Base-by-base conservation (phyloP, 1,140 invertebrate species). In the Tribolium castaneum region DNA sequence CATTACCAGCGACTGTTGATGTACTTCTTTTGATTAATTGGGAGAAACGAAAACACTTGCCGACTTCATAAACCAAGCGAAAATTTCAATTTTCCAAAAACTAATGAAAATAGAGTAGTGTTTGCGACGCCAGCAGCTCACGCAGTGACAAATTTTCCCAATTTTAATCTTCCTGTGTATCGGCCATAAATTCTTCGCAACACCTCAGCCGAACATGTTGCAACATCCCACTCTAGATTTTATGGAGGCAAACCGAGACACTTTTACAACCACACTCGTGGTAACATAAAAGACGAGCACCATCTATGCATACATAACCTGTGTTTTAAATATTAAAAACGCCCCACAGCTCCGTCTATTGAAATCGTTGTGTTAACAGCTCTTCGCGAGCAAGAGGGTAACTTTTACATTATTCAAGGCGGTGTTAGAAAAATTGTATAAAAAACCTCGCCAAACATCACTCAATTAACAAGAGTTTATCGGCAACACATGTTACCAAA, bases 401-500 rank as follows among this genome's bases (percentile, higher is more conserved):
- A n/a, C n/a, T 66, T 5, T 34, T 35, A 30, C 25, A 66, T 66
- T 34, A 35, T 66, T 66, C 6, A 59, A 59, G 0, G 7, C 54
- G n/a, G 54, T 25, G 76, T 62, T 77, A 80, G 25, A 30, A 30
- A 78, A 78, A 80, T 77, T 72, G 75, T 62, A 45, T 34, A 66
- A 35, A 66, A 34, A 66, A 66, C 54, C 10, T 22, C 5, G 34
- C 25, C 59, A 14, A 35, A 66, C 59, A 35, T 35, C 59, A 80
- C 70, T 80, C 73, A 78, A 80, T 80, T 78, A 80, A 80, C 59
- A 56, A 35, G 59, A 76, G 75, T 76, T 82, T 81, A 82, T 82
- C 78, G 52, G 49, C 51, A 81, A 82, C 82, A 82, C 81, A 82
- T 83, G 81, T 83, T 81, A 76, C 77, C 52, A 82, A 83, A 80